Conservation (phyloP, 2,113 vertebrate genomes). For the Podiceps cristatus region DNA sequence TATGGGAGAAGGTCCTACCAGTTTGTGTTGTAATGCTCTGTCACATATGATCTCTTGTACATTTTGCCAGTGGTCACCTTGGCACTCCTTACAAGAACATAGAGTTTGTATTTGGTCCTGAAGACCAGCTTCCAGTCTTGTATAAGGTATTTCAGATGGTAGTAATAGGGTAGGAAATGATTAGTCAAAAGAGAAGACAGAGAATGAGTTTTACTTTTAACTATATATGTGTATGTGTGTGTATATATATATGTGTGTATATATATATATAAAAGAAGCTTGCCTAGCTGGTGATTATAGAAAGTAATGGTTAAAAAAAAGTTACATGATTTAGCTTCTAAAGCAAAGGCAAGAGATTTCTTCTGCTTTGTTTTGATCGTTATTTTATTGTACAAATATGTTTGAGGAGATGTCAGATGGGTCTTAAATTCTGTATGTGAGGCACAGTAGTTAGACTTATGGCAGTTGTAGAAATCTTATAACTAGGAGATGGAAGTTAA, state of each 20-base stretch:
- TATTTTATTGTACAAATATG: background rate
- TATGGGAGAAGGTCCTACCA: background rate
- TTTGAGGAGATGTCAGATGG: background rate
- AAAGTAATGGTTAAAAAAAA: background rate
- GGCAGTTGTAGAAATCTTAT: background rate
- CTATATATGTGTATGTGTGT: background rate
- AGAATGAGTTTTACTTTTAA: background rate
- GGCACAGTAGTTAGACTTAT: background rate
- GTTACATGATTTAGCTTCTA: background rate
- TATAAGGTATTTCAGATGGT: background rate
- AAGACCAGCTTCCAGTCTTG: background rate
- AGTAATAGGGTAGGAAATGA: background rate
- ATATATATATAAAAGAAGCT: no score
- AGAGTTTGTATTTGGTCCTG: background rate
- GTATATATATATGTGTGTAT: no score
- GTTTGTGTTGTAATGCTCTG: background rate
- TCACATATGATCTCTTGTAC: background rate
- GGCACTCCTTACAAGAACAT: background rate
- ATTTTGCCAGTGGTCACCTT: background rate
- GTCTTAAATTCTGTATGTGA: background rate
- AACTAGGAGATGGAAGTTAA: background rate
- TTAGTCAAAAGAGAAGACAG: background rate
- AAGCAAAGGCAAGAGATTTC: background rate
- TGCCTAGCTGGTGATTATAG: background rate
- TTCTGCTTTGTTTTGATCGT: background rate